Evolutionary conservation across 2,888 invertebrate genomes (phyloP).

Genomic region (Drosophila algonquin): DNA sequence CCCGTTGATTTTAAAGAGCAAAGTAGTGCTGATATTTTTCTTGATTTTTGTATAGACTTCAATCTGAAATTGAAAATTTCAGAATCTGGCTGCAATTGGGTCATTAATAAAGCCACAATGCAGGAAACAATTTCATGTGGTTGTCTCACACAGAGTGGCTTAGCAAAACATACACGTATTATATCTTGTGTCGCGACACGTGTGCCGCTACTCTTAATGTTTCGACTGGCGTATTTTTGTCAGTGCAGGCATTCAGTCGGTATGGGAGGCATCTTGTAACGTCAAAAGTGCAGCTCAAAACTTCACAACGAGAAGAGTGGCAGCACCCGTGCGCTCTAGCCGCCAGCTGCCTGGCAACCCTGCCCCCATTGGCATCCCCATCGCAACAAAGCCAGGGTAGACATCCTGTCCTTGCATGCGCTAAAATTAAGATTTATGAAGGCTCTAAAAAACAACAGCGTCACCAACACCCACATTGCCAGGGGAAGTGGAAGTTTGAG

Average conservation of each 20-base stretch:
- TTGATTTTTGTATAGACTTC: no score
- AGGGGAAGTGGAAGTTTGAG: neutral
- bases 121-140: no score
- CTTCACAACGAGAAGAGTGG: constrained; percentile 78
- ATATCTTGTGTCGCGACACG: neutral
- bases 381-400: constrained; percentile 46
- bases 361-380: neutral
- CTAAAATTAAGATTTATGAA: constrained; percentile 80
- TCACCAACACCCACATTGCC: constrained; percentile 40
- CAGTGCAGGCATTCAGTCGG: constrained; percentile 4
- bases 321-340: constrained; percentile 14
- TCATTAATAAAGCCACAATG: no score
- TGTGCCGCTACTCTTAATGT: neutral
- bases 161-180: no score
- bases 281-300: constrained; percentile 79
- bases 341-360: constrained; percentile 15
- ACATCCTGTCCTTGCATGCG: constrained; percentile 67
- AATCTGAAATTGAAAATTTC: no score
- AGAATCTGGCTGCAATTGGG: no score
- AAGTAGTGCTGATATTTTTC: no score
- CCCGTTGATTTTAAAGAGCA: neutral
- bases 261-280: constrained; percentile 65
- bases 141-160: no score
- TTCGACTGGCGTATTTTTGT: neutral
- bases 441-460: constrained; percentile 79